phyloP scores from a whole-genome alignment of 2,888 invertebrate genomes.

The Lepidochrysops patricia region DNA sequence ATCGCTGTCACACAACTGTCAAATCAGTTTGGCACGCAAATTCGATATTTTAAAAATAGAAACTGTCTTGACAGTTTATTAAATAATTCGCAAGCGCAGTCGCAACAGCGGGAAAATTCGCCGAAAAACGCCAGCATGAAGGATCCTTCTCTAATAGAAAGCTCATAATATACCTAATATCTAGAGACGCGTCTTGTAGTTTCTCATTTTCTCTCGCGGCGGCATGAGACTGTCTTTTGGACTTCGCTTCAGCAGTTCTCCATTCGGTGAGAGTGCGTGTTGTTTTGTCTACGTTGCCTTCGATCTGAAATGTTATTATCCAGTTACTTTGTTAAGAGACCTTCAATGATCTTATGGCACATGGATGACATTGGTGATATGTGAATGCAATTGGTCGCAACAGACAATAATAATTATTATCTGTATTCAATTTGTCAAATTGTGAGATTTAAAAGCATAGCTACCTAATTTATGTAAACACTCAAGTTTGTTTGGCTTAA shows the following conservation, averaged over 20 bases:
- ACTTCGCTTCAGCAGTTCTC: slow-evolving; percentile 89
- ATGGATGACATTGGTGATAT: too few species aligned
- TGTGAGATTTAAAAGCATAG: background rate
- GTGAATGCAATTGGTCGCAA: too few species aligned
- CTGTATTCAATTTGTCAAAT: too few species aligned
- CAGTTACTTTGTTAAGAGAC: background rate
- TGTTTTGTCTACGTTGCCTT: slow-evolving; percentile 89
- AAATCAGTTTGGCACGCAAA: background rate
- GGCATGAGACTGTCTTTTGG: slow-evolving; percentile 90
- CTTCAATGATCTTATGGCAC: background rate
- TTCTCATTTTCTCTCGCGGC: slow-evolving; percentile 94
- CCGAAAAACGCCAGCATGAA: slow-evolving; percentile 28
- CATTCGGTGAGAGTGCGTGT: slow-evolving; percentile 87
- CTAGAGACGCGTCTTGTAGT: slow-evolving; percentile 82
- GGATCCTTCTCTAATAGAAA: slow-evolving; percentile 46
- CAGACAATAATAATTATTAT: too few species aligned
- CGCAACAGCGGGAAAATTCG: slow-evolving; percentile 30
- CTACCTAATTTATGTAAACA: background rate
- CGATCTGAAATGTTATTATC: slow-evolving; percentile 60
- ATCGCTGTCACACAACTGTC: slow-evolving; percentile 8
- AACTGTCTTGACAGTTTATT: background rate
- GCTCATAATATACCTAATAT: slow-evolving; percentile 48
- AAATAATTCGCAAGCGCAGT: slow-evolving; percentile 34
- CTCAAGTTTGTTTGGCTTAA: background rate
- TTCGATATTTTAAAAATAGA: background rate